These are phyloP conservation scores for Amazona finschi DNA, from an alignment of 2,797 vertebrate genomes.

Conservation along the genomic window DNA sequence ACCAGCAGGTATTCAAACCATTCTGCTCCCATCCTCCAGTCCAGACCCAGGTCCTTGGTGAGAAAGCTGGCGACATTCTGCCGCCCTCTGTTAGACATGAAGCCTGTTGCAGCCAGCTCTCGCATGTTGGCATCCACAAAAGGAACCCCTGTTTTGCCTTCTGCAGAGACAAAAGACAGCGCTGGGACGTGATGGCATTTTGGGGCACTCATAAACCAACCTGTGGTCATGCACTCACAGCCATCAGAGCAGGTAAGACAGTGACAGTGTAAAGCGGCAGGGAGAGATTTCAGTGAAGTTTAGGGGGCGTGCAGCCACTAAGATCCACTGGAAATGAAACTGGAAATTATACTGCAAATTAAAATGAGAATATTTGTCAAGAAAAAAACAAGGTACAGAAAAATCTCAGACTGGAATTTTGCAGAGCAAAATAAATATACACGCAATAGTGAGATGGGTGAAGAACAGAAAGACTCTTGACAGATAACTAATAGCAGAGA, in stretches of 20 bases:
- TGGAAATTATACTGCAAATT: neutral
- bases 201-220: neutral
- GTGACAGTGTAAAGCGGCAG: neutral
- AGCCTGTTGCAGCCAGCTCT: constrained; percentile 81
- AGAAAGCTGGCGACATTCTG: constrained; percentile 88
- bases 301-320: neutral
- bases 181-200: neutral
- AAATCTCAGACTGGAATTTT: neutral
- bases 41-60: constrained; percentile 84
- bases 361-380: neutral
- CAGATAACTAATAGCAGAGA: neutral
- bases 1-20: constrained; percentile 86
- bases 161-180: constrained; percentile 45
- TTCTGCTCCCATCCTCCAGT: constrained; percentile 87
- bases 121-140: constrained; percentile 88
- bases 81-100: constrained; percentile 87
- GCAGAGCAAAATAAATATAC: neutral
- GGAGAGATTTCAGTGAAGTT: neutral
- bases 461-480: neutral
- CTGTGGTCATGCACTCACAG: neutral
- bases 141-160: constrained; percentile 83
- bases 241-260: neutral
- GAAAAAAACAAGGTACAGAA: neutral
- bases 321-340: neutral
- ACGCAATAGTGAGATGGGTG: neutral